Base-by-base conservation (phyloP, 2,888 invertebrate species). In the Lepetodrilus schrolli region DNA sequence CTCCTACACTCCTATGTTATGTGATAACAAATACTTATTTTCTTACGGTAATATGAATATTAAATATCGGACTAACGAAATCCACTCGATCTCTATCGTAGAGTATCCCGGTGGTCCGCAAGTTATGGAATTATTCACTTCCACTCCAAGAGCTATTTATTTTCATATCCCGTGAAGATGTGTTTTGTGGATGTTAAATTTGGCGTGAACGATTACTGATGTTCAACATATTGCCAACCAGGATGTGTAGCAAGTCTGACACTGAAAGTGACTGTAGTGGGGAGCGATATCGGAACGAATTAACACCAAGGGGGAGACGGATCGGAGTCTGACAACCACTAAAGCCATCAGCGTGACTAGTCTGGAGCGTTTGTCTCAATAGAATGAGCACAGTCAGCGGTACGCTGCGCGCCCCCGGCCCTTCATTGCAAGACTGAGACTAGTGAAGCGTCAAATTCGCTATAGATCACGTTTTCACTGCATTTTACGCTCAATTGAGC, bases 361-460 rank as follows among this genome's bases (percentile, higher is more conserved):
- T n/a, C n/a, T n/a, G n/a, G n/a, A n/a, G n/a, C n/a, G n/a, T n/a
- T n/a, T n/a, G n/a, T n/a, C n/a, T n/a, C n/a, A n/a, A n/a, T n/a
- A n/a, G n/a, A n/a, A n/a, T n/a, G n/a, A n/a, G 17, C 43, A 43
- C 43, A 17, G 43, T 43, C 43, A 21, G 26, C 70, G 38, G 34
- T 50, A 49, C 50, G 70, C 17, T 70, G 21, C 23, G 20, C 36
- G 70, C 50, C 36, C 37, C 8, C 17, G n/a, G 37, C 36, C 36
- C 36, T 37, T 49, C 23, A 10, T 37, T 13, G n/a, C 36, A 49
- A 70, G 30, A 70, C 37, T 70, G 26, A 50, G 47, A 36, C 38
- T 23, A 72, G 66, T 72, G 47, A 65, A 66, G 72, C 71, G 65
- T 26, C 26, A 58, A 72, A 72, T 65, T 51, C 37, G 23, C 70